Conservation (phyloP, 2,113 vertebrate genomes). For the Dasyprocta punctata region DNA sequence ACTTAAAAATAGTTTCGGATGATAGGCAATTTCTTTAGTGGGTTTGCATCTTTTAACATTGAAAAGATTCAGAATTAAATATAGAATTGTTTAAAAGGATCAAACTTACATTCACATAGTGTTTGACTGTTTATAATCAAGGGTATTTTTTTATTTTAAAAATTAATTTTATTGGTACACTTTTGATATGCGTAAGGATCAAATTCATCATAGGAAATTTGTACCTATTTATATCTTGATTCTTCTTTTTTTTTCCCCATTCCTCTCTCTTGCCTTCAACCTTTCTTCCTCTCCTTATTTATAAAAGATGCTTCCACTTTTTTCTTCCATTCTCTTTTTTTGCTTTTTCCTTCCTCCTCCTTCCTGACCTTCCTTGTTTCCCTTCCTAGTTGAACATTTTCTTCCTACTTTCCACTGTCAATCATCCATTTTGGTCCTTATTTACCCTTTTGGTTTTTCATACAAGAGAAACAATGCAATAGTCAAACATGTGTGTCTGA, state of each 20-base stretch:
- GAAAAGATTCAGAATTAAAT: slow-evolving; percentile 21
- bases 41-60: not conserved
- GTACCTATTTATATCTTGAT: not conserved
- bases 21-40: not conserved
- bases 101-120: not conserved
- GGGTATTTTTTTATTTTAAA: not conserved
- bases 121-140: not conserved
- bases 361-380: not conserved
- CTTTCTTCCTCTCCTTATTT: not conserved
- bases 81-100: not conserved
- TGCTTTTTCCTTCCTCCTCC: not conserved
- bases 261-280: not conserved
- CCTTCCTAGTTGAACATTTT: not conserved
- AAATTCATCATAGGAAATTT: not conserved
- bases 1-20: not conserved
- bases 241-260: not conserved
- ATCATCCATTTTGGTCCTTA: not conserved
- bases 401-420: not conserved
- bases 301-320: not conserved
- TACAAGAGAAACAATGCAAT: not conserved
- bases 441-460: not conserved
- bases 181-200: not conserved
- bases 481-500: not conserved
- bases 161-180: not conserved
- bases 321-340: not conserved